phyloP scores from a whole-genome alignment of 1,140 invertebrate genomes.

The Papilio dardanus region DNA sequence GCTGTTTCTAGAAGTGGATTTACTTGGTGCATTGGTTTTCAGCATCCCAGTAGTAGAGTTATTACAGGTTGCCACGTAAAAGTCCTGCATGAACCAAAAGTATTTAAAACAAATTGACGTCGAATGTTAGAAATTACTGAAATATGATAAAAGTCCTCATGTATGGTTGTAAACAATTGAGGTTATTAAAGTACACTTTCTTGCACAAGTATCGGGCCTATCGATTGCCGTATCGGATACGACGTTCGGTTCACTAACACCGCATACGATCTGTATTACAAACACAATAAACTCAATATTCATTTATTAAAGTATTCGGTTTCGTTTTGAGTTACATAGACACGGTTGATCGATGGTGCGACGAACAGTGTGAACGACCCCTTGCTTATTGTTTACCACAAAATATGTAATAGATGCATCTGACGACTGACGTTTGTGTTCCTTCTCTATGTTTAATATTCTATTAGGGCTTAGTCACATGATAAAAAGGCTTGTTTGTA shows the following conservation, averaged over 20 bases:
- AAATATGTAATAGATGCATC: slow-evolving; percentile 59
- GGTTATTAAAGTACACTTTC: slow-evolving; percentile 53
- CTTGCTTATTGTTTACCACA: slow-evolving; percentile 56
- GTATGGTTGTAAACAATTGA: slow-evolving; percentile 38
- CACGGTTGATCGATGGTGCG: slow-evolving; percentile 32
- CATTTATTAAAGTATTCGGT: slow-evolving; percentile 35
- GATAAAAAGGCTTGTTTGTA: not conserved
- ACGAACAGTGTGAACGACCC: slow-evolving; percentile 47
- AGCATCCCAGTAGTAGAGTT: not conserved
- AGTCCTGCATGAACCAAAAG: not conserved
- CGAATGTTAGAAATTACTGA: not conserved
- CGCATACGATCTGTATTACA: slow-evolving; percentile 19
- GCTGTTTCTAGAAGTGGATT: no score
- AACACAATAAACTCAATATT: slow-evolving; percentile 30
- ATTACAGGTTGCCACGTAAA: not conserved
- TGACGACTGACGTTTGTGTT: slow-evolving; percentile 42
- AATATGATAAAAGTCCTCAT: not conserved
- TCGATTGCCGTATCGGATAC: slow-evolving; percentile 20
- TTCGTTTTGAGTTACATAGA: slow-evolving; percentile 28
- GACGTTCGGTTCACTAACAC: slow-evolving; percentile 16
- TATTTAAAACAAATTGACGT: not conserved
- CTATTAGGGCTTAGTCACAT: slow-evolving; percentile 46
- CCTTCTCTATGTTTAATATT: slow-evolving; percentile 70
- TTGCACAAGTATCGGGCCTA: not conserved
- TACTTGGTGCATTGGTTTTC: not conserved